Conservation (phyloP, 1,140 invertebrate species). For the Arctopsyche grandis region DNA sequence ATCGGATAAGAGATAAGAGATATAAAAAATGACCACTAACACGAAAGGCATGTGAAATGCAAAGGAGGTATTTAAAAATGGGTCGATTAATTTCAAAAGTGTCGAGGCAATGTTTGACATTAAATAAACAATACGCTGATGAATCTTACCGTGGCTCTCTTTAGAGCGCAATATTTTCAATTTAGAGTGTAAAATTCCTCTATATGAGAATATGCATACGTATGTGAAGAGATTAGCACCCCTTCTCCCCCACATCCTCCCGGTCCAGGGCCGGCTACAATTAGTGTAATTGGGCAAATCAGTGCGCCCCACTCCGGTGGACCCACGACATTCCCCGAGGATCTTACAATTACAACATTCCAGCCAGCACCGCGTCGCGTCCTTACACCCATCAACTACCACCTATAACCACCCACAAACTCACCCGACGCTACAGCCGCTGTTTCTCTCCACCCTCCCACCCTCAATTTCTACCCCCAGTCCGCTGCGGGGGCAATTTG, state of each 20-base stretch:
- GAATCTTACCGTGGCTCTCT: too few species aligned
- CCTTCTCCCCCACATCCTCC: background rate
- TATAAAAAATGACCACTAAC: too few species aligned
- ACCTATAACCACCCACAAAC: slow-evolving; percentile 7
- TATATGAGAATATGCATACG: background rate
- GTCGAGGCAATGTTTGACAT: too few species aligned
- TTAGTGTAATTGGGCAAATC: slow-evolving; percentile 48
- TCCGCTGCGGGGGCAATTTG: slow-evolving; percentile 35
- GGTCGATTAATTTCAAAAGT: too few species aligned
- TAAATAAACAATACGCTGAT: too few species aligned
- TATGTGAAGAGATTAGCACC: background rate
- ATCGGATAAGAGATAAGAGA: too few species aligned
- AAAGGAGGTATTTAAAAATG: too few species aligned
- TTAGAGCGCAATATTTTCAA: too few species aligned
- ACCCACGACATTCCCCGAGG: slow-evolving; percentile 44
- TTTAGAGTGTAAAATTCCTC: too few species aligned
- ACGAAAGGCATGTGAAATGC: too few species aligned
- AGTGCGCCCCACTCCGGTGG: slow-evolving; percentile 42
- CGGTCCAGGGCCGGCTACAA: slow-evolving; percentile 32
- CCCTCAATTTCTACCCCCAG: background rate
- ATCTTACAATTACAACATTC: slow-evolving; percentile 47
- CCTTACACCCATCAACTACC: slow-evolving; percentile 2
- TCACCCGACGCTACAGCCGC: background rate
- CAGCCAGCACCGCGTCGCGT: slow-evolving; percentile 11
- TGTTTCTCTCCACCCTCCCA: background rate